Conservation (phyloP, 2,888 invertebrate genomes). For the Nephrocerus scutellatus region DNA sequence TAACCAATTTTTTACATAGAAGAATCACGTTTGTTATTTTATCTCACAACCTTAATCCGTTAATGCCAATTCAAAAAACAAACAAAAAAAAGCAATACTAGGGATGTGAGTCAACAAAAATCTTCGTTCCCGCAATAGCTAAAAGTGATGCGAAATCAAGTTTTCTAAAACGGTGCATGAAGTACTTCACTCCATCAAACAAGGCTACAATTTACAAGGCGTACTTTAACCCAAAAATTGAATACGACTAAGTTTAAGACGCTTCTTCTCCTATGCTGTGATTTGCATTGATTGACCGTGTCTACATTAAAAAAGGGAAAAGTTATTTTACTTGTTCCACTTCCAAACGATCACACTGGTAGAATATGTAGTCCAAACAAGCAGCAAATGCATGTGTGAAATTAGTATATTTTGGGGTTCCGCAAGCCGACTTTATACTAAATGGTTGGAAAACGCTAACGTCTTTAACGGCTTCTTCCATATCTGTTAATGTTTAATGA, state of each 20-base stretch:
- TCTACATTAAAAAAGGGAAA: neutral
- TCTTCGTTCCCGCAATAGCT: too few relatives aligned
- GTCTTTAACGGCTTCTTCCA: conserved; percentile 57
- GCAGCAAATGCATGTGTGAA: conserved; percentile 74
- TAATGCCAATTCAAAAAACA: too few relatives aligned
- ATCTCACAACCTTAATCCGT: too few relatives aligned
- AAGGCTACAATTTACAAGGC: too few relatives aligned
- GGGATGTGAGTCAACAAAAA: too few relatives aligned
- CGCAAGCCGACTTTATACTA: conserved; percentile 70
- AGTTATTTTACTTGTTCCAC: conserved; percentile 55
- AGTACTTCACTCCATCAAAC: too few relatives aligned
- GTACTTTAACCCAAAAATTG: too few relatives aligned
- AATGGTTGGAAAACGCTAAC: conserved; percentile 60
- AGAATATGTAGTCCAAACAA: conserved; percentile 89
- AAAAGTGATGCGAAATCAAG: too few relatives aligned
- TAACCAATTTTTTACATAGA: too few relatives aligned
- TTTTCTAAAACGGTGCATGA: too few relatives aligned
- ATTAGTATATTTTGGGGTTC: conserved; percentile 76
- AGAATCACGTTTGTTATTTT: too few relatives aligned
- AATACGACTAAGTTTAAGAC: neutral
- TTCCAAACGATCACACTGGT: conserved; percentile 57
- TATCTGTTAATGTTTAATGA: conserved; percentile 50
- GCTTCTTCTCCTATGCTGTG: neutral
- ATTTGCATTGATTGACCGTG: neutral
- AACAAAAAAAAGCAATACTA: too few relatives aligned